Evolutionary conservation across 2,888 invertebrate species (phyloP), one percentile per base, ranked within the genome.

Genomic region (Erannis defoliaria): DNA sequence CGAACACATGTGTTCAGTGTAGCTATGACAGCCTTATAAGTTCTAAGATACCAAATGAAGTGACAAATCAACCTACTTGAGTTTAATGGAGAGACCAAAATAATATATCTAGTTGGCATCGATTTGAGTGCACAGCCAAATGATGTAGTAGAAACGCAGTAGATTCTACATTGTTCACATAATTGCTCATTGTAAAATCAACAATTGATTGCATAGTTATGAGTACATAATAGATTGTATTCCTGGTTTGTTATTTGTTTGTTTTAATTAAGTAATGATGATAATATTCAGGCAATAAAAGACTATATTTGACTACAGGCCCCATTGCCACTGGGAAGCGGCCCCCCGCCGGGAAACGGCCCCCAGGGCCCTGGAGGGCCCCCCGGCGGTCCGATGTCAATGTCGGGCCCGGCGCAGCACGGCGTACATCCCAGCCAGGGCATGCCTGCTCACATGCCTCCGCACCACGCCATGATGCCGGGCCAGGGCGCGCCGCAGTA

Each of bases 281-380:
- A 26, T 8, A 42, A 42, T n/a, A 21, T 21, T 43, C 8, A 43
- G 14, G 14, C 12, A 18, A 18, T 46, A 46, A 31, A 18, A n/a
- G 6, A 18, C 5, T 0, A 18, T 26, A 6, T 45, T 54, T 46
- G 42, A 48, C 69, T 68, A 9, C 68, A 90, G 90, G 86, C 78
- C 18, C 84, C 89, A 2, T 88, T 94, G 64, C 88, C 94, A 9
- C 85, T 92, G 89, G 85, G 86, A 74, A 86, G 87, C 2, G 90
- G 89, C 18, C 90, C 88, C 3, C 89, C 90, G 1, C 85, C 88
- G 0, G 90, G 91, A 12, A 90, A 89, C 60, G 90, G 90, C 0
- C 86, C 88, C 1, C 80, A 80, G 12, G 87, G 86, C 0, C 70
- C 84, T 26, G 75, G 18, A 45, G 54, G 58, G 1, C 26, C 40